A percentile compares a stretch with the other conserved stretches of the same genome.
These are phyloP conservation scores for Mimumesa dahlbomi DNA, from an alignment of 2,888 invertebrate species.

Conservation along the genomic window DNA sequence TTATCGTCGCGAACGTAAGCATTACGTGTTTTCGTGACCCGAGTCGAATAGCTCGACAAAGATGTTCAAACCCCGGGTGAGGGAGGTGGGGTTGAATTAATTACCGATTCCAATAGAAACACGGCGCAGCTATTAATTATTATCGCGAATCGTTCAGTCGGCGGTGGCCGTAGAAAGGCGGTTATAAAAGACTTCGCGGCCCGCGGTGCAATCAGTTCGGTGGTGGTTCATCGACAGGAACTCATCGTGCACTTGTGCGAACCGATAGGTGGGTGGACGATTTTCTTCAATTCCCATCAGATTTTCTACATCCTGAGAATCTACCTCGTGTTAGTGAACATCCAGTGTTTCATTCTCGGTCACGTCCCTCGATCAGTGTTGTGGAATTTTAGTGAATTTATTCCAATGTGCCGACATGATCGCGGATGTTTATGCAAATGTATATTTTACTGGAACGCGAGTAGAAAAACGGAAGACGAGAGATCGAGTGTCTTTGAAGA, in stretches of 20 bases:
- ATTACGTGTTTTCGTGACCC: no score
- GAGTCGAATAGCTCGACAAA: no score
- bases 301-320: neutral
- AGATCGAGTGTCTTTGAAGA: no score
- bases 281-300: neutral
- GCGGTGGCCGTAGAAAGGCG: constrained; percentile 50
- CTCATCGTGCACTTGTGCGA: constrained; percentile 45
- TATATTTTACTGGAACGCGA: no score
- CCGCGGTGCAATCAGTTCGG: constrained; percentile 69
- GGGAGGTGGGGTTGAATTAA: constrained; percentile 19
- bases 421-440: no score
- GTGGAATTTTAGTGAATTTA: neutral
- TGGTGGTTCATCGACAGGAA: constrained; percentile 72
- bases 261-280: constrained; percentile 61
- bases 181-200: constrained; percentile 74
- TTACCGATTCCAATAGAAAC: constrained; percentile 72
- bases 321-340: neutral
- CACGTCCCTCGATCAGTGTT: neutral
- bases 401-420: no score
- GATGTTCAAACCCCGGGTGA: no score
- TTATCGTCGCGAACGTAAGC: no score
- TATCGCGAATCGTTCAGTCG: constrained; percentile 36
- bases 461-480: no score
- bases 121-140: constrained; percentile 62
- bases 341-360: neutral